Percentiles rank a stretch among this genome's conserved stretches.
Evolutionary conservation across 2,797 vertebrate species (phyloP).

Genomic region (Helarctos malayanus): DNA sequence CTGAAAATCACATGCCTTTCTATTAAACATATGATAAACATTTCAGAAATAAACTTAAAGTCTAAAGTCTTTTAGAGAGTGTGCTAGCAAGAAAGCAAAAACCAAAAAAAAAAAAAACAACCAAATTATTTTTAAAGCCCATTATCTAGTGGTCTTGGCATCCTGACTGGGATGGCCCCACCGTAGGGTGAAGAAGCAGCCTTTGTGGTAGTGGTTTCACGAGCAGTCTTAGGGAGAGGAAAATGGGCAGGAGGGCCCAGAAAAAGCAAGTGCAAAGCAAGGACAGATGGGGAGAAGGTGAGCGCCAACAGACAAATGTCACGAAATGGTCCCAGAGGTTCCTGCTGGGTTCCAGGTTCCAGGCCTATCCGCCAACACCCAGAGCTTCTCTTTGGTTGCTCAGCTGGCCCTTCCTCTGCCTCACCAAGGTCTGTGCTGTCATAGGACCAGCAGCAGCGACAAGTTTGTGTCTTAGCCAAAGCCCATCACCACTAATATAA

Average conservation of each 20-base stretch:
- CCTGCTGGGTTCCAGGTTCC: neutral
- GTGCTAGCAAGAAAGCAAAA: neutral
- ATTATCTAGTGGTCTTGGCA: neutral
- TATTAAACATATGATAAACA: neutral
- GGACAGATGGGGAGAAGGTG: neutral
- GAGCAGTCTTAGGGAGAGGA: neutral
- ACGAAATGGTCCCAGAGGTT: neutral
- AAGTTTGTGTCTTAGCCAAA: slow-evolving; percentile 19
- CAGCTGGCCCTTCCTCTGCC: neutral
- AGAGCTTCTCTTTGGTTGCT: neutral
- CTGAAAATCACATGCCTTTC: neutral
- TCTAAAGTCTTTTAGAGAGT: neutral
- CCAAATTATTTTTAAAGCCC: neutral
- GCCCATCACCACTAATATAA: slow-evolving; percentile 6
- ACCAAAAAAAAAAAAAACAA: neutral
- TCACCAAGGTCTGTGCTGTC: neutral
- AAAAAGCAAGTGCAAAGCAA: neutral
- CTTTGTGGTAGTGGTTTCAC: neutral
- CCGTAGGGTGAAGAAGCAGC: neutral
- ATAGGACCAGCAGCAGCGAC: neutral
- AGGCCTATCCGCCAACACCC: neutral
- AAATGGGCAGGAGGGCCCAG: neutral
- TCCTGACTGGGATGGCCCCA: neutral
- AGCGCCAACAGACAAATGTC: neutral
- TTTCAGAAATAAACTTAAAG: slow-evolving; percentile 39